phyloP scores from a whole-genome alignment of 30 jellyfish, hydroid and myxozoan genomes.

The Clytia hemisphaerica region DNA sequence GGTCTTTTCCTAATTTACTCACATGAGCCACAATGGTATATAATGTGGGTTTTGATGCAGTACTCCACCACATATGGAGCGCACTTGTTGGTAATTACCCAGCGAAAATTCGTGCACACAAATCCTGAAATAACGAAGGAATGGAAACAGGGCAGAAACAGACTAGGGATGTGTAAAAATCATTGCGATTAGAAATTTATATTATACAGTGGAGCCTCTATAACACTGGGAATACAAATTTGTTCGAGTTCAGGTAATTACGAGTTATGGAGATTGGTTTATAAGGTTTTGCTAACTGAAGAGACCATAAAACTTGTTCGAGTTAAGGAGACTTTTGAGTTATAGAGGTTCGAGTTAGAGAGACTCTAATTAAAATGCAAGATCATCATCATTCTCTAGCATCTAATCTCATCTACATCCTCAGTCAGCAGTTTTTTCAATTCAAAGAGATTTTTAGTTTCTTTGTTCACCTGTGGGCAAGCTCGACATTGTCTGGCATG shows the following conservation, averaged over 20 bases:
- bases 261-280: no score
- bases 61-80: slow-evolving; percentile 49
- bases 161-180: neutral
- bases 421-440: no score
- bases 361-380: slow-evolving; percentile 2
- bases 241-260: no score
- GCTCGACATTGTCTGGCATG: slow-evolving; percentile 49
- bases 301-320: no score
- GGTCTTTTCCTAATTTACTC: no score
- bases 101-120: slow-evolving; percentile 34
- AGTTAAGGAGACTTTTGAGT: no score
- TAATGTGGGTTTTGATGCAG: slow-evolving; percentile 38
- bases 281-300: no score
- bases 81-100: slow-evolving; percentile 51
- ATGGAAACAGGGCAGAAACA: neutral
- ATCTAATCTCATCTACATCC: neutral
- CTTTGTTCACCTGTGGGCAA: slow-evolving; percentile 29
- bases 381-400: neutral
- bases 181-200: neutral
- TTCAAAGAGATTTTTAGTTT: no score
- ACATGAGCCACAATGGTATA: slow-evolving; percentile 64
- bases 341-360: no score
- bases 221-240: slow-evolving; percentile 2
- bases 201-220: neutral
- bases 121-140: slow-evolving; percentile 25